phyloP scores from a whole-genome alignment of 1,140 invertebrate species.

The Metopolophium dirhodum region DNA sequence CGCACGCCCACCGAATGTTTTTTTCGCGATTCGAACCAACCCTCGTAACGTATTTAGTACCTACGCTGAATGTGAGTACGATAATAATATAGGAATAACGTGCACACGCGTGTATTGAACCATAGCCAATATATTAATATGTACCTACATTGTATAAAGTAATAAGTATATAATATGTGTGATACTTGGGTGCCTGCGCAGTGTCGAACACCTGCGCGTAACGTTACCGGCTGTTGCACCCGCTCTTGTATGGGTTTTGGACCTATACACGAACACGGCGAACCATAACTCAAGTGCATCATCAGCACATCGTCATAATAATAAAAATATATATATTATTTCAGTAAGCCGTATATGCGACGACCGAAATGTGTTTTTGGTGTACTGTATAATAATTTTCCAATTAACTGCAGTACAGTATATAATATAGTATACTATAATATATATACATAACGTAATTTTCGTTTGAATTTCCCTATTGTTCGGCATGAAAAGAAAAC shows the following conservation, averaged over 20 bases:
- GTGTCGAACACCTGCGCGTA: conserved; percentile 11
- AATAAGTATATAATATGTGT: background rate
- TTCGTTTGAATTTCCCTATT: background rate
- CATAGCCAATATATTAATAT: background rate
- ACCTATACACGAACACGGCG: background rate
- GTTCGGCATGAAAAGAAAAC: background rate
- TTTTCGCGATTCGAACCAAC: background rate
- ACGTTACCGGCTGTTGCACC: background rate
- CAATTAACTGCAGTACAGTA: background rate
- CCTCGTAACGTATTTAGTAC: background rate
- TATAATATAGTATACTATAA: background rate
- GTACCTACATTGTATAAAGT: background rate
- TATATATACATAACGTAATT: background rate
- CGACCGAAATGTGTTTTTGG: background rate
- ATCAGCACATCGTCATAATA: background rate
- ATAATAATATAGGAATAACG: background rate
- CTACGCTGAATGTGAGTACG: background rate
- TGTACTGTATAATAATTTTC: background rate
- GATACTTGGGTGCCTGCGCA: background rate
- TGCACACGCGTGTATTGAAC: background rate
- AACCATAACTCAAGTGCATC: background rate
- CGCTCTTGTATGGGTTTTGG: background rate
- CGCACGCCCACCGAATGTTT: background rate
- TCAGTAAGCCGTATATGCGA: background rate
- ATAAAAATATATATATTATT: background rate